Evolutionary conservation across 2,797 vertebrate species (phyloP).

Genomic region (Chrysolophus pictus): DNA sequence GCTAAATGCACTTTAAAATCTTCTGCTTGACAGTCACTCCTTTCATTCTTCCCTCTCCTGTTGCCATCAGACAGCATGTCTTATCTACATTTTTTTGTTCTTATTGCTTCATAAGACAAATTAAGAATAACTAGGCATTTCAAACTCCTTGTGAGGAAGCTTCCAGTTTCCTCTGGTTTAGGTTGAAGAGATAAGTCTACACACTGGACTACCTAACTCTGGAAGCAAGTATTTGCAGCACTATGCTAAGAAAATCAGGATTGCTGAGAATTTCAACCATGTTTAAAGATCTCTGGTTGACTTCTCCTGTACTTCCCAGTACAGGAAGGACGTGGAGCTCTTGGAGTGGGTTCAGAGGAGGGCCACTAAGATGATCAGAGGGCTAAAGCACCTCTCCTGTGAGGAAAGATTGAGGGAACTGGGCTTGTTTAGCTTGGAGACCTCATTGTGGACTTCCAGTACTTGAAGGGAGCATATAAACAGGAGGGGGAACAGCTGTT

Average conservation of each 20-base stretch:
- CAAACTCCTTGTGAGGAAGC: not conserved
- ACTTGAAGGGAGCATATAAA: too few species aligned
- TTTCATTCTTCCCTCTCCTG: not conserved
- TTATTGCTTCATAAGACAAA: not conserved
- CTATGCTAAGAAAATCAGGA: not conserved
- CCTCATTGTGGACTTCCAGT: too few species aligned
- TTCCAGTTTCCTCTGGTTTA: not conserved
- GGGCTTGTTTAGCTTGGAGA: too few species aligned
- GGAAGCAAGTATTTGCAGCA: not conserved
- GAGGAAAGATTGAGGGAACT: too few species aligned
- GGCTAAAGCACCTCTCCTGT: too few species aligned
- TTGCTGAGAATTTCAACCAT: not conserved
- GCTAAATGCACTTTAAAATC: not conserved
- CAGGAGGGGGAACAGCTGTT: too few species aligned
- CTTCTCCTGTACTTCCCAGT: not conserved
- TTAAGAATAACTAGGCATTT: not conserved
- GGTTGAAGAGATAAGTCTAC: not conserved
- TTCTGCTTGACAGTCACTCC: not conserved
- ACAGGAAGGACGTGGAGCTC: too few species aligned
- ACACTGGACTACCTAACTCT: not conserved
- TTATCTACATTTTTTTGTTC: fast-evolving
- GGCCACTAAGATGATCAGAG: too few species aligned
- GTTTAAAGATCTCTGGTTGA: not conserved
- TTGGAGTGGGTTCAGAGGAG: too few species aligned
- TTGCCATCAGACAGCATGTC: not conserved